Percentiles rank a stretch among this genome's conserved stretches.
phyloP scores from a whole-genome alignment of 2,113 vertebrate species.

The Erythrocercus mccallii region DNA sequence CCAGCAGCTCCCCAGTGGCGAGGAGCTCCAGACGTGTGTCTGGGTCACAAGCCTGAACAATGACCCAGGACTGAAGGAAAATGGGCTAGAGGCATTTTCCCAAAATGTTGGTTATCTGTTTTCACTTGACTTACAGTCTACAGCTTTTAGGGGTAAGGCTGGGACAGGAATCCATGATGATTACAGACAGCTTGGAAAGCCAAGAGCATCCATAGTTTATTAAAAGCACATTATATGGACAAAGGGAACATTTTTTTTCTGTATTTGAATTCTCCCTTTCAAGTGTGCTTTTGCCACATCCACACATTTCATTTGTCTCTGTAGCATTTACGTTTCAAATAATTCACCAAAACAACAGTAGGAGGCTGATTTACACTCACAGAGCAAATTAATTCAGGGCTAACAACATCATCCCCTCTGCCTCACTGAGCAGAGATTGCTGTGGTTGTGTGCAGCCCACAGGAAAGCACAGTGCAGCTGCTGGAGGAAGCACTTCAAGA shows the following conservation, averaged over 20 bases:
- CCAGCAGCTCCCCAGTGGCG: neutral
- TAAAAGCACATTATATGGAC: neutral
- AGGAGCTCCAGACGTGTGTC: neutral
- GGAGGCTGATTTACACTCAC: constrained; percentile 51
- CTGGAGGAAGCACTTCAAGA: neutral
- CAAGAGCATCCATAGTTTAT: neutral
- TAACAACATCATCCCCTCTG: constrained; percentile 40
- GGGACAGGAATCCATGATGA: neutral
- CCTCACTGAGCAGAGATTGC: constrained; percentile 23
- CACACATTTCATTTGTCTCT: neutral
- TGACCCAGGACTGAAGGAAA: neutral
- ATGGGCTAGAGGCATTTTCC: neutral
- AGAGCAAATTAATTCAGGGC: constrained; percentile 62
- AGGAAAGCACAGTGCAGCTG: neutral
- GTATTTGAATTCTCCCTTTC: neutral
- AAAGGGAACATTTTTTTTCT: neutral
- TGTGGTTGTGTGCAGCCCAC: neutral
- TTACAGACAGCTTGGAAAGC: neutral
- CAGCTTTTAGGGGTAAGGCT: neutral
- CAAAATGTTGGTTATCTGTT: neutral
- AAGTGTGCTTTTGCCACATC: neutral
- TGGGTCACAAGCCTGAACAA: neutral
- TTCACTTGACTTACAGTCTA: neutral
- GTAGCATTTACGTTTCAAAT: constrained; percentile 19
- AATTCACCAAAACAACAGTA: constrained; percentile 25